Evolutionary conservation across 1,140 invertebrate genomes (phyloP), one percentile per base, ranked within the genome.

Genomic region (Thalassaphorura encarpata): DNA sequence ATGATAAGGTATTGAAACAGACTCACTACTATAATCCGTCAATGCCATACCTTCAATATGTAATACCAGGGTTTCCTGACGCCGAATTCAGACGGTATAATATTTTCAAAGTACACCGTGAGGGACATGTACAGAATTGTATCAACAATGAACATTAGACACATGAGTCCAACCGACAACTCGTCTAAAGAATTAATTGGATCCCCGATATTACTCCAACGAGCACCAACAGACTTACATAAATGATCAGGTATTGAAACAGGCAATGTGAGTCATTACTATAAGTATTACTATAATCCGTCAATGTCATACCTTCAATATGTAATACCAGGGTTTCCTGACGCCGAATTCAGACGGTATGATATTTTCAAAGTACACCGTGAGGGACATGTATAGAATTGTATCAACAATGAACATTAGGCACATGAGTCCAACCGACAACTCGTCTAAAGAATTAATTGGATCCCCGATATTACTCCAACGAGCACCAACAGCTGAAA

Each of bases 61-160:
- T 83, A 89, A 65, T 87, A 83, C 83, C 83, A 87, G 1, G 79
- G 79, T 55, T 78, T 71, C 0, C 81, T 76, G 0, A 87, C 78
- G 0, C 84, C 84, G 63, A 77, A 83, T 36, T 78, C 70, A 0
- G 83, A 83, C 8, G 84, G 84, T 49, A 79, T 76, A n/a, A 87
- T 76, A 66, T 80, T 80, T 67, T 86, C 84, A 5, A 87, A 72
- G 66, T 87, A 87, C 67, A 73, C 70, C 0, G 74, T 70, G 0
- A 76, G 39, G 27, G 71, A 26, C 5, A 67, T 54, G 61, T 71
- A 75, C 18, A 76, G 41, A 15, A 70, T 24, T 1, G 67, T 65
- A 56, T 75, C 70, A 18, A 72, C 27, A 28, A 69, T 54, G 23
- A 76, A 56, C 62, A 75, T 72, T 18, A 68, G 56, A 46, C 73